Base-by-base conservation (phyloP, 2,888 invertebrate genomes). In the Lasioglossum calceatum region DNA sequence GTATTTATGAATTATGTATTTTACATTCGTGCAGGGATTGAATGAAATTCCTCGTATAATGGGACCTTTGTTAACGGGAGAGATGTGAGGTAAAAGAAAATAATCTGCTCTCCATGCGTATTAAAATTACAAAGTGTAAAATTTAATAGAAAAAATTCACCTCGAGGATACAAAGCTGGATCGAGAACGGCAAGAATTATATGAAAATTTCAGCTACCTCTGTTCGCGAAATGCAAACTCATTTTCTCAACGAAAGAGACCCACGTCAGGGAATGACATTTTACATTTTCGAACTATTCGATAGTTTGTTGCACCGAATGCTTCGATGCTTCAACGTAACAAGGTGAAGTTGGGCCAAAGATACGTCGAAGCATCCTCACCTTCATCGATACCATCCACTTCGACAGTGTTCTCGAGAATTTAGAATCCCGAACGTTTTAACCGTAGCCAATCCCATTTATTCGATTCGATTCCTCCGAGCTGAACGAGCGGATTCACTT, bases 381-480 rank as follows among this genome's bases (percentile, higher is more conserved):
- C 64, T 64, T 32, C 16, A 32, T 32, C 19, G 67, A 36, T 19
- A 67, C n/a, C 0, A 72, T 44, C 44, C 71, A 2, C n/a, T 27
- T 44, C n/a, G 42, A 72, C 42, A 14, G 67, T 19, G 67, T 67
- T 67, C 67, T 16, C 67, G 67, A 67, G 67, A 67, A 67, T 67
- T 67, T 67, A 67, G 67, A 67, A 67, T 19, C 67, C 19, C 36
- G 8, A 19, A 36, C 67, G 67, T 67, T 67, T 72, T 72, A 32
- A 72, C 44, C 72, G 72, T 61, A 27, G 61, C 61, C 61, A 77
- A 67, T 71, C 36, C 54, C 44, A 71, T 78, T 78, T 42, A 42
- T 78, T 16, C 36, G 54, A n/a, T 71, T 16, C 50, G 42, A 39
- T 61, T 79, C 42, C 32, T 71, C 54, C 54, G n/a, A 19, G 50